A percentile compares a stretch with the other conserved stretches of the same genome.
phyloP scores from a whole-genome alignment of 2,888 invertebrate genomes.

The Aricia artaxerxes region DNA sequence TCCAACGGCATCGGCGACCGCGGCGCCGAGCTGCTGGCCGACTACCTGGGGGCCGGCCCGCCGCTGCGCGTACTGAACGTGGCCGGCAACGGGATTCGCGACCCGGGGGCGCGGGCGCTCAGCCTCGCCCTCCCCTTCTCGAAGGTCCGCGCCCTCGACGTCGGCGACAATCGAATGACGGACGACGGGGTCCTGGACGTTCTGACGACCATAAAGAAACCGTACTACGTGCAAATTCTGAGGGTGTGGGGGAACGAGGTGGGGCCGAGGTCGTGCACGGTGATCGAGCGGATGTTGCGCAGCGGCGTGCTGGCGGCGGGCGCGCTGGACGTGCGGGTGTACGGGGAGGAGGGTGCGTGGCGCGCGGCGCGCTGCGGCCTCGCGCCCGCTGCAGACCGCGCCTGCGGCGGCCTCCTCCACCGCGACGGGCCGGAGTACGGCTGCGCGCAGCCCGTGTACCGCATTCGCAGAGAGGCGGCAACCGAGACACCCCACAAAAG shows the following conservation, averaged over 20 bases:
- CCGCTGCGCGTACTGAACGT: slow-evolving; percentile 75
- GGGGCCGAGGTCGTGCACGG: slow-evolving; percentile 61
- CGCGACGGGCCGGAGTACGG: slow-evolving; percentile 76
- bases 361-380: slow-evolving; percentile 67
- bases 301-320: slow-evolving; percentile 63
- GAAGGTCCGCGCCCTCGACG: slow-evolving; percentile 78
- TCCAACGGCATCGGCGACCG: slow-evolving; percentile 82
- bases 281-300: slow-evolving; percentile 63
- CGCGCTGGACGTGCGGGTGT: slow-evolving; percentile 62
- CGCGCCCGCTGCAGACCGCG: slow-evolving; percentile 61
- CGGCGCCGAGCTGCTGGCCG: slow-evolving; percentile 75
- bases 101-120: slow-evolving; percentile 79
- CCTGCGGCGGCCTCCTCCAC: slow-evolving; percentile 76
- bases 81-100: slow-evolving; percentile 78
- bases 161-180: slow-evolving; percentile 78
- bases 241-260: slow-evolving; percentile 71
- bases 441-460: slow-evolving; percentile 61
- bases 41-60: slow-evolving; percentile 76
- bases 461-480: slow-evolving; percentile 60
- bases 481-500: slow-evolving; percentile 37
- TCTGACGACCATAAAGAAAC: slow-evolving; percentile 80
- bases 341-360: slow-evolving; percentile 58
- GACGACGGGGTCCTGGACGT: slow-evolving; percentile 77
- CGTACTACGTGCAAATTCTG: slow-evolving; percentile 59
- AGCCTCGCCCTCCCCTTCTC: slow-evolving; percentile 80